A percentile compares a stretch with the other conserved stretches of the same genome.
phyloP scores from a whole-genome alignment of 2,888 invertebrate species.

The Drosophila paracracens region DNA sequence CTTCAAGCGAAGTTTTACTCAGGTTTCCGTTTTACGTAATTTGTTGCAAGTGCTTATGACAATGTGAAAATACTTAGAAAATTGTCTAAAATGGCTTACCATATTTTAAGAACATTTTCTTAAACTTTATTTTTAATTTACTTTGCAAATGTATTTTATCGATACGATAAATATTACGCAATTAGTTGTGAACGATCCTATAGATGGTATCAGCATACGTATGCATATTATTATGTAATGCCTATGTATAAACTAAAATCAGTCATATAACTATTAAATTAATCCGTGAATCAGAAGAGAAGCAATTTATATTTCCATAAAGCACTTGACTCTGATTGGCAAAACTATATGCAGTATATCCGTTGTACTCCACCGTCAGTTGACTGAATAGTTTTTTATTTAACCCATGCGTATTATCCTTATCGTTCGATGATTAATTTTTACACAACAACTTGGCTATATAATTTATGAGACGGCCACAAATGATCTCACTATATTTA shows the following conservation, averaged over 20 bases:
- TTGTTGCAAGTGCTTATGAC: background rate
- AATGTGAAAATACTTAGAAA: background rate
- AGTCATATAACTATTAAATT: background rate
- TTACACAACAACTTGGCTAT: background rate
- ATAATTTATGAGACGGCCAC: slow-evolving; percentile 3
- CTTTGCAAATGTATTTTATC: background rate
- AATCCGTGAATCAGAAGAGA: background rate
- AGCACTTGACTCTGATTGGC: background rate
- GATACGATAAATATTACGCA: background rate
- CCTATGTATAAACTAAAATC: background rate
- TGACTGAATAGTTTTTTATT: background rate
- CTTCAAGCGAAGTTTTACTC: background rate
- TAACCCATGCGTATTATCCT: slow-evolving; percentile 9
- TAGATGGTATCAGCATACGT: background rate
- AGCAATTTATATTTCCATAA: background rate
- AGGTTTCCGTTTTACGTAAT: background rate
- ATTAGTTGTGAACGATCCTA: background rate
- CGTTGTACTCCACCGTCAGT: background rate
- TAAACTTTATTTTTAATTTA: background rate
- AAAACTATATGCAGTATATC: background rate
- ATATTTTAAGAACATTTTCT: background rate
- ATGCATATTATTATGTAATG: background rate
- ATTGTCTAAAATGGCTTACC: background rate
- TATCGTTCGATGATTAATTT: slow-evolving; percentile 15
- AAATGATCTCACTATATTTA: slow-evolving; percentile 37